phyloP scores from a whole-genome alignment of 2,797 vertebrate genomes.

The Cirrhinus mrigala region DNA sequence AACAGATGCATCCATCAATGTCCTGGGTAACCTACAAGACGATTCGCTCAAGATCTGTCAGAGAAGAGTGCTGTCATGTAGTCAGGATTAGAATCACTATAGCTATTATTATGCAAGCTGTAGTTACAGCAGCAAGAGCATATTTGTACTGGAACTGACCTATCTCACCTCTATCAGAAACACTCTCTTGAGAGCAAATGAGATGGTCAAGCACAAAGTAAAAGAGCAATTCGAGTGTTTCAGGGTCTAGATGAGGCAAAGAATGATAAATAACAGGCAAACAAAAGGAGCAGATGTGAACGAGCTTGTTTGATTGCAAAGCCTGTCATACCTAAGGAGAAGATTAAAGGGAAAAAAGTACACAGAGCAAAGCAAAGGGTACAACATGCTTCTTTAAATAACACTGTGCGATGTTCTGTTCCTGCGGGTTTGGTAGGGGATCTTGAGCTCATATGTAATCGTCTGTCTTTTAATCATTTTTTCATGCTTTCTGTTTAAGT shows the following conservation, averaged over 20 bases:
- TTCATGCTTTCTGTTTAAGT: conserved; percentile 30
- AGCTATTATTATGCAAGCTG: conserved; percentile 5
- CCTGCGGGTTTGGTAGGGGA: neutral
- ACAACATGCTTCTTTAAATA: conserved; percentile 21
- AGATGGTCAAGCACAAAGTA: neutral
- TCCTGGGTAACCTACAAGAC: neutral
- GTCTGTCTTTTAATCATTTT: conserved; percentile 47
- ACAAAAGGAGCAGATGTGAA: conserved; percentile 11
- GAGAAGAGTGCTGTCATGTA: neutral
- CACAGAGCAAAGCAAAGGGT: conserved; percentile 14
- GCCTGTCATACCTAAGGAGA: conserved; percentile 16
- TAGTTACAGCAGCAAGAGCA: conserved; percentile 11
- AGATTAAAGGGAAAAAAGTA: conserved; percentile 25
- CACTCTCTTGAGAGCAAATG: conserved; percentile 1
- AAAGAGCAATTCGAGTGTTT: conserved; percentile 6
- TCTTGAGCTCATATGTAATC: conserved; percentile 63
- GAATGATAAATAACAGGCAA: conserved; percentile 8
- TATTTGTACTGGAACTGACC: conserved; percentile 4
- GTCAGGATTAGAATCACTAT: conserved; percentile 9
- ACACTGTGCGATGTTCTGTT: conserved; percentile 2
- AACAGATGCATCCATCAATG: conserved; percentile 10
- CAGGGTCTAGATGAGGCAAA: neutral
- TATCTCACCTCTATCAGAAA: conserved; percentile 7
- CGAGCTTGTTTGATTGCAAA: conserved; percentile 1
- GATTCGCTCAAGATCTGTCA: neutral